These are phyloP conservation scores for Aurelia coerulea DNA, from an alignment of 30 jellyfish, hydroid and myxozoan genomes.

Conservation along the genomic window DNA sequence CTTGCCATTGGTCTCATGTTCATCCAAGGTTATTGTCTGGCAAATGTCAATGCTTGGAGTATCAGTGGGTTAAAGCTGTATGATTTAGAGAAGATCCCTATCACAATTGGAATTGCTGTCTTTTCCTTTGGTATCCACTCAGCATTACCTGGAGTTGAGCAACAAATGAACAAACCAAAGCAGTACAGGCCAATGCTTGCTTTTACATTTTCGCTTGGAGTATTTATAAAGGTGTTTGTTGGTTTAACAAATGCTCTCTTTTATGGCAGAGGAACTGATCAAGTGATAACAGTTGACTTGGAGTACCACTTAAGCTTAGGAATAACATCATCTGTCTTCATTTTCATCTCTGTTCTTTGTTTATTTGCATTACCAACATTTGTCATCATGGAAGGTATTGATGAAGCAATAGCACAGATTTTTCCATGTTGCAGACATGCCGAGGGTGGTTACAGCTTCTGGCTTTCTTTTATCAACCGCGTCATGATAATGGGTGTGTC, in stretches of 20 bases:
- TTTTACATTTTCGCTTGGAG: constrained; percentile 56
- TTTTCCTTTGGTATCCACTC: constrained; percentile 91
- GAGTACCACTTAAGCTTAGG: constrained; percentile 79
- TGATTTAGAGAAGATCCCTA: constrained; percentile 69
- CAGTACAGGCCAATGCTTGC: constrained; percentile 73
- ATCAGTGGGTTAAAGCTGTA: constrained; percentile 34
- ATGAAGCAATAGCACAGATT: constrained; percentile 52
- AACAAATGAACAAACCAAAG: constrained; percentile 89
- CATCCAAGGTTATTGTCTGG: constrained; percentile 78
- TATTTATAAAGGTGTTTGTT: constrained; percentile 48
- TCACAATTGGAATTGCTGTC: constrained; percentile 78
- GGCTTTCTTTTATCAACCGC: constrained; percentile 50
- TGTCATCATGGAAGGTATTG: constrained; percentile 91
- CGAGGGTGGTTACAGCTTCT: constrained; percentile 20
- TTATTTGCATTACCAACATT: constrained; percentile 88
- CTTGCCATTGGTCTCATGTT: constrained; percentile 73
- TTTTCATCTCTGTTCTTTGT: constrained; percentile 81
- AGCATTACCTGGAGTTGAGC: constrained; percentile 95
- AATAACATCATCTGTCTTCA: constrained; percentile 73
- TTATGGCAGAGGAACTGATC: constrained; percentile 77
- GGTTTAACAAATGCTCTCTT: constrained; percentile 82
- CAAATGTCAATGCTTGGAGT: constrained; percentile 59
- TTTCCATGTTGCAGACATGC: constrained; percentile 44
- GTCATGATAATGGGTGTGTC: constrained; percentile 65
- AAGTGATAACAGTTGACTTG: constrained; percentile 86